phyloP scores from a whole-genome alignment of 2,888 invertebrate species.

The Liodrosophila aerea region DNA sequence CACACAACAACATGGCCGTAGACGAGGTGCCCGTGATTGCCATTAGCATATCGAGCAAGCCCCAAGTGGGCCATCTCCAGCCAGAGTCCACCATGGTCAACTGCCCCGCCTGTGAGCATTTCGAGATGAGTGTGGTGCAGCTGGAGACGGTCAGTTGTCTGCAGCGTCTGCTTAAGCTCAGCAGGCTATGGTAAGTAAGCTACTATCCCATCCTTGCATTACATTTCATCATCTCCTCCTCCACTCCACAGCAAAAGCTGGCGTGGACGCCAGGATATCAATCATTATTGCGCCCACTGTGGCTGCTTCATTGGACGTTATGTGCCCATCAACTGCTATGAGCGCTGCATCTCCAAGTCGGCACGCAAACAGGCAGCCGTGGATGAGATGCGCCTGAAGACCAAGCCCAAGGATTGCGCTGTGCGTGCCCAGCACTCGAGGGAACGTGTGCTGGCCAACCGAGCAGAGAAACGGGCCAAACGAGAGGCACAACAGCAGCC shows the following conservation, averaged over 20 bases:
- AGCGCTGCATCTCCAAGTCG: conserved; percentile 68
- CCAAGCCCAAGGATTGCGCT: conserved; percentile 71
- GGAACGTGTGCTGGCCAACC: conserved; percentile 51
- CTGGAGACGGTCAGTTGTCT: conserved; percentile 74
- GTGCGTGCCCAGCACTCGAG: conserved; percentile 65
- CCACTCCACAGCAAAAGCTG: conserved; percentile 76
- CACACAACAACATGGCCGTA: conserved; percentile 59
- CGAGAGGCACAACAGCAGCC: not conserved
- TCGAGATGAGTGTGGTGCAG: conserved; percentile 68
- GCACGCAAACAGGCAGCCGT: conserved; percentile 68
- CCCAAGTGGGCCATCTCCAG: conserved; percentile 70
- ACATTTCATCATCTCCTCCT: too few species aligned
- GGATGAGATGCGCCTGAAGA: conserved; percentile 68
- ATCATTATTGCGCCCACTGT: conserved; percentile 80
- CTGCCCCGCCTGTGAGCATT: conserved; percentile 77
- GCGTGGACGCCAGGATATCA: conserved; percentile 72
- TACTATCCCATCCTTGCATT: too few species aligned
- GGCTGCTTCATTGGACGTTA: conserved; percentile 80
- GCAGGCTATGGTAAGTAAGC: conserved; percentile 64
- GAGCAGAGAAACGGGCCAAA: conserved; percentile 45
- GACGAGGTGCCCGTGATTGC: conserved; percentile 59
- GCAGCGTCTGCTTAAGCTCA: conserved; percentile 64
- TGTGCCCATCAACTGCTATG: conserved; percentile 59
- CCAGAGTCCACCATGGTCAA: conserved; percentile 69
- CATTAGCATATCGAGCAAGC: conserved; percentile 46